A percentile compares a stretch with the other conserved stretches of the same genome.
Conservation (phyloP, 1,140 invertebrate genomes). For the Triops cancriformis region DNA sequence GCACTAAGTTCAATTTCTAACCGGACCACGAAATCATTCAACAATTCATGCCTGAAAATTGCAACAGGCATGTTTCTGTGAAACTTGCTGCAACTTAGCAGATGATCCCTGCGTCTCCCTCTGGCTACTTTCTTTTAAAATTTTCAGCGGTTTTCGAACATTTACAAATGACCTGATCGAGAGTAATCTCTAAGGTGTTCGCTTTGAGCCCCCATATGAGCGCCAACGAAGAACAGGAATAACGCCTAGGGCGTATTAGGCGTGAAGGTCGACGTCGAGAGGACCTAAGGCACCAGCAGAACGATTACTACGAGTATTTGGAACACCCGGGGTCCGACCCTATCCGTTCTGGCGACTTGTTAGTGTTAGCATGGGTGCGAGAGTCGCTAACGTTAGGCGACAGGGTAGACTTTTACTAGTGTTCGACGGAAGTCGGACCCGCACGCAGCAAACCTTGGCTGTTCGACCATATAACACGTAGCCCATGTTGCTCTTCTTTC, state of each 20-base stretch:
- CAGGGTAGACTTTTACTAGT: background rate
- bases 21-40: too few relatives aligned
- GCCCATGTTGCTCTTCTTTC: background rate
- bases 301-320: background rate
- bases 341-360: background rate
- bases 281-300: background rate
- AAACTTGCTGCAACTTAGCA: too few relatives aligned
- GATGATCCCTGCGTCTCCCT: too few relatives aligned
- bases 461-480: background rate
- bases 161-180: too few relatives aligned
- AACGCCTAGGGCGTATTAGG: background rate
- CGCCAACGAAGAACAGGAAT: background rate
- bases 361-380: background rate
- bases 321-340: background rate
- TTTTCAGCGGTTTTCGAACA: too few relatives aligned
- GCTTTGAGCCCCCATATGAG: background rate
- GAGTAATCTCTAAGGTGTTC: too few relatives aligned
- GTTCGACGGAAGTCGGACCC: background rate
- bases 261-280: background rate
- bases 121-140: too few relatives aligned
- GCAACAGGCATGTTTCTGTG: too few relatives aligned
- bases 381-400: background rate
- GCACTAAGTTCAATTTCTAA: too few relatives aligned
- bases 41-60: too few relatives aligned
- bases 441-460: background rate